Evolutionary conservation across 2,888 invertebrate species (phyloP), one percentile per base, ranked within the genome.

Genomic region (Harpalus rufipes): DNA sequence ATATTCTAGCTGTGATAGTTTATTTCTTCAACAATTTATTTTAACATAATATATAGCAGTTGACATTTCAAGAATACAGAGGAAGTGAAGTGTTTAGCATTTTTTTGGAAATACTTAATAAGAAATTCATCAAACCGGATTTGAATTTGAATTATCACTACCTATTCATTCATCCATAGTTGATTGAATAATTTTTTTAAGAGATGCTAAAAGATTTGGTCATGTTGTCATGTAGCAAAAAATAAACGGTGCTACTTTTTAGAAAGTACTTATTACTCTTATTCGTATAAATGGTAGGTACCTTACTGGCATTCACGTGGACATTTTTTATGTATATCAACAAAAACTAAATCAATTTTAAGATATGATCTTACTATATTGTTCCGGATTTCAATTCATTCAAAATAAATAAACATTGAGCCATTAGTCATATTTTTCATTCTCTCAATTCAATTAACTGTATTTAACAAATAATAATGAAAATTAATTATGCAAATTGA

Each of bases 401-500:
- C 18, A 44, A 18, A 41, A 41, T 16, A 74, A 41, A 74, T 44
- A 74, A 74, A 74, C 44, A 44, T 74, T 74, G 18, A 16, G 72
- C 44, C 72, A 74, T 18, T 44, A 8, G 16, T 74, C 72, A 8
- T 74, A 68, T 68, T 44, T 51, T 74, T 44, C 3, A 2, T 44
- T 74, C 41, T 74, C 21, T 68, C 63, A 68, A 39, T 74, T 74
- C 44, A 44, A 74, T 44, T 74, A 74, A 74, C 44, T 10, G 72
- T 51, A 74, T 51, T 74, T 74, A 44, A 68, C 72, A 74, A 74
- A 74, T 74, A 74, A 74, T 44, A 41, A 74, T 44, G 51, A 44
- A 74, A 74, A 74, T 74, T 74, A 74, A 74, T 41, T 74, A 74
- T 51, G 72, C 44, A 44, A 51, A 74, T 39, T 68, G 25, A 39